Percentiles rank a stretch among this genome's conserved stretches.
Evolutionary conservation across 2,113 vertebrate genomes (phyloP).

Genomic region (Lophochroa leadbeateri): DNA sequence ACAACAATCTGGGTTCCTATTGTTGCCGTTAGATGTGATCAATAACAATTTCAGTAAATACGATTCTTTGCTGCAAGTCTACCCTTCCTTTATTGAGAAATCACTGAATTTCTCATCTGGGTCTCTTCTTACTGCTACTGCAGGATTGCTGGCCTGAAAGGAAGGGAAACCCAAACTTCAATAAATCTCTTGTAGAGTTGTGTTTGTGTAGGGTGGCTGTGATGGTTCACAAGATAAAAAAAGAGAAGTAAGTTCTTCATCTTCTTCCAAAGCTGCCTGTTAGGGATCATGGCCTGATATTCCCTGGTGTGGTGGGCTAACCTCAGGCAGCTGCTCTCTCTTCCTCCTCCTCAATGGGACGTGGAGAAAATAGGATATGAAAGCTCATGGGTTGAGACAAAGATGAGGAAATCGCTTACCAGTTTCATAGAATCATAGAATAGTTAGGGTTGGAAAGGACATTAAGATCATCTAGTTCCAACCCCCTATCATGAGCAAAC

Average conservation of each 20-base stretch:
- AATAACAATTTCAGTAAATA: neutral
- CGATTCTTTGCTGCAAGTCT: neutral
- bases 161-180: neutral
- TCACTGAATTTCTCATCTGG: neutral
- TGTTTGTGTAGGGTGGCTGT: neutral
- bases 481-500: neutral
- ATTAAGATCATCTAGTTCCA: neutral
- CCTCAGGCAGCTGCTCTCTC: neutral
- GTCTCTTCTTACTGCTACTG: neutral
- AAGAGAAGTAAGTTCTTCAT: neutral
- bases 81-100: neutral
- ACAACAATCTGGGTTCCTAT: neutral
- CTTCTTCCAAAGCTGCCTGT: neutral
- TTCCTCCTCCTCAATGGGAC: accelerated
- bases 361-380: neutral
- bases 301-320: neutral
- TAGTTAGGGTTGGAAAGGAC: neutral
- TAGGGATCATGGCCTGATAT: neutral
- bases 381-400: neutral
- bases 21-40: neutral
- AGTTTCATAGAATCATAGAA: neutral
- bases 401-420: neutral
- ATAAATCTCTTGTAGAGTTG: neutral
- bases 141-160: neutral
- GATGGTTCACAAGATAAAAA: neutral